Conservation (phyloP, 1,140 invertebrate species). For the Drosophila murphyi region DNA sequence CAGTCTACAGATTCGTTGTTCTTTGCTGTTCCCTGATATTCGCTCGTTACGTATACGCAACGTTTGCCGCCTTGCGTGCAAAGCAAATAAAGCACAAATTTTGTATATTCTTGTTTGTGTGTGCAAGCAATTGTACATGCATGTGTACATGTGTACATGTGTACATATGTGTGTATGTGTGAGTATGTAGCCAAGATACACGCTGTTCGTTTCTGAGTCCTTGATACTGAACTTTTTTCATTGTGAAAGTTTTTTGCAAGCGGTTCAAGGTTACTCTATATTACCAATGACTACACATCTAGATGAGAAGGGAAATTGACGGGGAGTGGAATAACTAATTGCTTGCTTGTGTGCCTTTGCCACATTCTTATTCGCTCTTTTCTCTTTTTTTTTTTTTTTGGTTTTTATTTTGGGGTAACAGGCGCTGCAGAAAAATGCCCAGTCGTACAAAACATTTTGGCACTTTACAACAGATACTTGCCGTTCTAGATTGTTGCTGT, state of each 20-base stretch:
- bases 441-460: slow-evolving; percentile 5
- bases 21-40: slow-evolving; percentile 41
- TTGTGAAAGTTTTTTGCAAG: slow-evolving; percentile 80
- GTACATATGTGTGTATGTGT: background rate
- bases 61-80: slow-evolving; percentile 55
- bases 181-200: slow-evolving; percentile 34
- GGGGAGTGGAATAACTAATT: slow-evolving; percentile 7
- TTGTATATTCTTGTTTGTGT: slow-evolving; percentile 33
- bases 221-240: slow-evolving; percentile 82
- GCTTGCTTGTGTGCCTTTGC: slow-evolving; percentile 34
- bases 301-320: slow-evolving; percentile 4
- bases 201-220: slow-evolving; percentile 69
- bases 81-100: slow-evolving; percentile 58
- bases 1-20: slow-evolving; percentile 11
- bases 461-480: slow-evolving; percentile 26
- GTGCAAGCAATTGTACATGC: background rate
- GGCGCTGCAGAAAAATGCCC: slow-evolving; percentile 50
- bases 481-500: slow-evolving; percentile 11
- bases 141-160: background rate
- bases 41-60: slow-evolving; percentile 72
- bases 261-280: slow-evolving; percentile 71
- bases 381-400: slow-evolving; percentile 2
- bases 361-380: slow-evolving; percentile 10
- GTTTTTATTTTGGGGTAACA: slow-evolving; percentile 50
- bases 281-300: slow-evolving; percentile 20